Evolutionary conservation across 2,888 invertebrate species (phyloP).

Genomic region (Stegophylla sp.): DNA sequence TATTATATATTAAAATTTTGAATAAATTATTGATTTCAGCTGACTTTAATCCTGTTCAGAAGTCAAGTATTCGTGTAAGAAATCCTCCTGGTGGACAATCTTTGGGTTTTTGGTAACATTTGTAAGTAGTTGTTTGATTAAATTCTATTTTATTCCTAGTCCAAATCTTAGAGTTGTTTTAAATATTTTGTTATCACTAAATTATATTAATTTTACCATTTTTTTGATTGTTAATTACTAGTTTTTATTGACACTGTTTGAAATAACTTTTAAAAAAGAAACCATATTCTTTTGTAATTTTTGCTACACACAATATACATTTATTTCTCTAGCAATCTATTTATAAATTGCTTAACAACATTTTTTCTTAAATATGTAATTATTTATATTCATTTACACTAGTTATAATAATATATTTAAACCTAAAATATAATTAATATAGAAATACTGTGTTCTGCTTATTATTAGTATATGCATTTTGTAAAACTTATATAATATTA

Average conservation of each 20-base stretch:
- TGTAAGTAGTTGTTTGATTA: background rate
- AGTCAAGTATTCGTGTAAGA: conserved; percentile 82
- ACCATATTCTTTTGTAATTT: background rate
- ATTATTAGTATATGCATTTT: conserved; percentile 30
- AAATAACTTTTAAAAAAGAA: background rate
- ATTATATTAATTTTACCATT: background rate
- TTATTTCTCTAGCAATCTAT: conserved; percentile 1
- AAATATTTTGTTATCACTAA: background rate
- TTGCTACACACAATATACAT: background rate
- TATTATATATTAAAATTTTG: no score
- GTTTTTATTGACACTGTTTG: conserved; percentile 5
- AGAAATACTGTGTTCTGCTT: conserved; percentile 22
- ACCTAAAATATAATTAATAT: background rate
- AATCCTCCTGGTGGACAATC: conserved; percentile 92
- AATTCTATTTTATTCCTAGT: conserved; percentile 38
- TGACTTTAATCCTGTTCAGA: conserved; percentile 75
- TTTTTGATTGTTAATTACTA: conserved; percentile 1
- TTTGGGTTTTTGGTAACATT: conserved; percentile 80
- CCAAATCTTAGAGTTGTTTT: conserved; percentile 26
- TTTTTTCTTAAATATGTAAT: background rate
- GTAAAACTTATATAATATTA: conserved; percentile 8
- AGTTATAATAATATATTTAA: background rate
- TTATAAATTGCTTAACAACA: background rate
- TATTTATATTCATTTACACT: background rate
- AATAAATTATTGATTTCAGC: conserved; percentile 67